Evolutionary conservation across 2,888 invertebrate species (phyloP), one percentile per base, ranked within the genome.

Genomic region (Spilarctia lutea): DNA sequence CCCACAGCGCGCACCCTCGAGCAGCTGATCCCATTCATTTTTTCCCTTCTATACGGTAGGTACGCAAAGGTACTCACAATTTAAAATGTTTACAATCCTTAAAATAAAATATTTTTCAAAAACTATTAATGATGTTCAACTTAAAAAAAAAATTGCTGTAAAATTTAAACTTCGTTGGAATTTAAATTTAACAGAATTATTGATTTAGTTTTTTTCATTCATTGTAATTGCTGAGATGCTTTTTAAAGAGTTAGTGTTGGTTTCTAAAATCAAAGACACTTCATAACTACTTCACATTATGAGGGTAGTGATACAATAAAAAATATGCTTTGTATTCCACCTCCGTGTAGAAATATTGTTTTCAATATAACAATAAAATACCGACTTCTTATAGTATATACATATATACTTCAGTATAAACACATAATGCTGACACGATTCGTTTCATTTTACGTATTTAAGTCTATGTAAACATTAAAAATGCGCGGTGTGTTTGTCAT

Each of bases 1-100:
- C 88, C 83, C 88, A 87, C 84, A 87, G 77, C 81, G 68, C 77
- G 81, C 82, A 90, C 90, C 91, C 84, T 83, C 77, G 84, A 91
- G 90, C 93, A 94, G 93, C 93, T 94, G 94, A 93, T 94, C 92
- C 87, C 90, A 90, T 91, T 91, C 88, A 91, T 90, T 84, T 77
- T 80, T 77, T 80, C 79, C 77, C 66, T 74, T 77, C 72, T 60
- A n/a, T 63, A 63, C 18, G 68, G 70, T 68, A 35, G 68, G 70
- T 68, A 35, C 30, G 68, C 20, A 72, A 66, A 63, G n/a, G 35
- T 27, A 75, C 72, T 33, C 45, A 52, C 72, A 33, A 69, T 27
- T 67, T 69, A 39, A 63, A 68, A 73, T 60, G 52, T 42, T 48
- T n/a, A 65, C 35, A 67, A 27, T 75, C 39, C 33, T 76, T 67